Evolutionary conservation across 2,797 vertebrate genomes (phyloP), one percentile per base, ranked within the genome.

Genomic region (Nothura maculosa): DNA sequence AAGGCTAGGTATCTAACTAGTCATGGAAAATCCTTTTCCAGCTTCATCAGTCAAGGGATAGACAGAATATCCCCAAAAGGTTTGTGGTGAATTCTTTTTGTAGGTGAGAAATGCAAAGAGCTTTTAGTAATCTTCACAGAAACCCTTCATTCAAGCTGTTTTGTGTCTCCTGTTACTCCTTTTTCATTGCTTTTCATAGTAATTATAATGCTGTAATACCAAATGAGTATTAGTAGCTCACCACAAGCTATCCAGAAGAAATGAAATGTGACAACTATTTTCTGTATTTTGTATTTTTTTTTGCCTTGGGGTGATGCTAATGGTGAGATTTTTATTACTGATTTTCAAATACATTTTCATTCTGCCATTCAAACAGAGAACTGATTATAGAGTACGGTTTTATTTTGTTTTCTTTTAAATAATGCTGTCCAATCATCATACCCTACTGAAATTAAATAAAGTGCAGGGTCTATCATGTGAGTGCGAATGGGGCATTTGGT

Each of bases 41-140:
- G 38, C 36, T 73, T 90, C 50, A 50, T 88, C 68, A 43, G 25
- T 85, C 45, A 67, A 47, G 61, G 48, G 50, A 76, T 45, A 74
- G 61, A 62, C 22, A 88, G 75, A 85, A 42, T 85, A 90, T 89
- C 68, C 83, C 60, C 68, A 38, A 92, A 95, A 94, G 38, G 12
- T 45, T 70, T 85, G 11, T 77, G 20, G 45, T 78, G 40, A 72
- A 78, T 88, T 91, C 67, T 93, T 86, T 91, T 52, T 74, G 62
- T 90, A 84, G 73, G 43, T 87, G 67, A 92, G 60, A 96, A 95
- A 94, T 81, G 67, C 62, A 38, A 86, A 90, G 75, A 91, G 50
- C 47, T 69, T 83, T 83, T 57, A 93, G 81, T 32, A 70, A 45
- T 87, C 48, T 77, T 75, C 80, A 47, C 25, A 62, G 42, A 77